Percentiles rank a stretch among this genome's conserved stretches.
Conservation (phyloP, 2,797 vertebrate species). For the Spinus pinus region DNA sequence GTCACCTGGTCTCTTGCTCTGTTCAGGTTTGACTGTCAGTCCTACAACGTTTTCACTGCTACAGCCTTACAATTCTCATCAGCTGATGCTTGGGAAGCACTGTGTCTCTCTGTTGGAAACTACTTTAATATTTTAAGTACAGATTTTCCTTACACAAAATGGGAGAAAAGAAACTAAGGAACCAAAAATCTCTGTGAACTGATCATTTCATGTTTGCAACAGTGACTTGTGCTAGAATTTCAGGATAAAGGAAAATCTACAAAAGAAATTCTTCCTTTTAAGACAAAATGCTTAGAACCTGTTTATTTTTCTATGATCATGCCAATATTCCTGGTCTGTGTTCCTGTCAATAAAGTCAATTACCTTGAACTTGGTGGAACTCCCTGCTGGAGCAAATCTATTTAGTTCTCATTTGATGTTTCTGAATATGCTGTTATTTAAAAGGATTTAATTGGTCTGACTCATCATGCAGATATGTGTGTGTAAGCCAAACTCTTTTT, state of each 20-base stretch:
- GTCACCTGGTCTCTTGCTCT: background rate
- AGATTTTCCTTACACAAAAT: background rate
- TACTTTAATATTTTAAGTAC: background rate
- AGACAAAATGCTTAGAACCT: background rate
- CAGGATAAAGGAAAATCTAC: background rate
- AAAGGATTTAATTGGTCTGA: background rate
- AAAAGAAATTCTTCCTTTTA: background rate
- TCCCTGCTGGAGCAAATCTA: background rate
- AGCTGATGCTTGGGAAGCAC: background rate
- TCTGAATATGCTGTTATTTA: accelerated
- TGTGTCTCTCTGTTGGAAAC: background rate
- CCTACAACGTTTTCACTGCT: background rate
- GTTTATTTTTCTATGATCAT: background rate
- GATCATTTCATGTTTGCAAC: background rate
- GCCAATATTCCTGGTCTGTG: background rate
- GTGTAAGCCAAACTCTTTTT: background rate
- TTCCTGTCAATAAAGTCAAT: background rate
- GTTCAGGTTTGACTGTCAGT: background rate
- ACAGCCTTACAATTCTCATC: background rate
- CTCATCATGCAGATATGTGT: accelerated
- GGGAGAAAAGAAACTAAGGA: background rate
- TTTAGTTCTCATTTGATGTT: background rate
- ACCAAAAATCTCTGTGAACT: background rate
- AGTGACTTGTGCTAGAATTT: background rate
- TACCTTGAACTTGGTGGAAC: background rate